A percentile compares a stretch with the other conserved stretches of the same genome.
These are phyloP conservation scores for Lophochroa leadbeateri DNA, from an alignment of 2,113 vertebrate genomes.

Conservation along the genomic window DNA sequence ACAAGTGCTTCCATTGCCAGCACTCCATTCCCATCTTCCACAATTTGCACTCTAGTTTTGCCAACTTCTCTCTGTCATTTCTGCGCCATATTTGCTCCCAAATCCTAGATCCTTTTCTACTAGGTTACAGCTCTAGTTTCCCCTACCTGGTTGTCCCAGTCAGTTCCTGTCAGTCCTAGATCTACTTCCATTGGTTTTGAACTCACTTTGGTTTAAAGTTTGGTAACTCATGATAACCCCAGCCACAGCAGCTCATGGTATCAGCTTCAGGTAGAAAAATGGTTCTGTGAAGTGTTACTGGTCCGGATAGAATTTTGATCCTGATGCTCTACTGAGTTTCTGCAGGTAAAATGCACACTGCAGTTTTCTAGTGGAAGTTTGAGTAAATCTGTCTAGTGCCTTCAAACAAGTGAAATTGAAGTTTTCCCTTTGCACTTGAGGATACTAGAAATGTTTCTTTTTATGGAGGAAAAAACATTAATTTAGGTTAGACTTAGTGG, in stretches of 20 bases:
- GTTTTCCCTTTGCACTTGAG: not conserved
- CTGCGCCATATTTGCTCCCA: not conserved
- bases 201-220: not conserved
- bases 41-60: not conserved
- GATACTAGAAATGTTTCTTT: not conserved
- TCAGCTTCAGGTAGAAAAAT: not conserved
- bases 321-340: not conserved
- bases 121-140: not conserved
- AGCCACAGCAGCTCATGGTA: not conserved
- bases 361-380: not conserved
- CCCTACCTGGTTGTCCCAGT: not conserved
- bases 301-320: not conserved
- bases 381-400: not conserved
- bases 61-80: not conserved
- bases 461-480: not conserved
- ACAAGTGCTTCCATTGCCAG: not conserved
- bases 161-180: not conserved
- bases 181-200: not conserved
- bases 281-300: not conserved
- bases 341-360: not conserved
- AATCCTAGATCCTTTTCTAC: not conserved
- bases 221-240: not conserved
- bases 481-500: not conserved
- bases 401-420: not conserved
- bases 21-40: not conserved